Base-by-base conservation (phyloP, 2,888 invertebrate species). In the Nesidiocoris tenuis region DNA sequence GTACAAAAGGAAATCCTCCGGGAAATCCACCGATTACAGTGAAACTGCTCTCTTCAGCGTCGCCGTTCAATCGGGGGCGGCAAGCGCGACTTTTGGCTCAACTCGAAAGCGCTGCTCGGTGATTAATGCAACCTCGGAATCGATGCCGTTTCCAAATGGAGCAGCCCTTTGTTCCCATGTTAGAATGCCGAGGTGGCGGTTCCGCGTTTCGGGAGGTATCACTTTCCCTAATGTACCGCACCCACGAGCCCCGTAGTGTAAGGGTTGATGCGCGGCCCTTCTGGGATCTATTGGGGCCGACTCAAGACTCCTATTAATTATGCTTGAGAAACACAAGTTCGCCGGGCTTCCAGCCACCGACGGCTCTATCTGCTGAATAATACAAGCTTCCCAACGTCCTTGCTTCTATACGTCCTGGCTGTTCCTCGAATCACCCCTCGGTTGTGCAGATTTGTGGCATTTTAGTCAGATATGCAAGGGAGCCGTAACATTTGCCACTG, bases 231-330 rank as follows among this genome's bases (percentile, higher is more conserved):
- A 39, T 39, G 39, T 39, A 39, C 39, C 39, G 39, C 12, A 39
- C 39, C 39, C 39, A 39, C 12, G 39, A 39, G 39, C 39, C 39
- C 39, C 39, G 39, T 39, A 39, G 5, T 39, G 39, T 39, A 39
- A 3, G 39, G 12, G 3, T 39, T 70, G 70, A 70, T 70, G 70
- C 70, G 57, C 23, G 61, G 59, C 70, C 70, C 70, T 70, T 70
- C 61, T 59, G 70, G 70, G 70, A 70, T 70, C 70, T 59, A 70
- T 68, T 56, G 22, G 56, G 57, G 39, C 39, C 12, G 39, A 3
- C 57, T 21, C 22, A 55, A 68, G 57, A 68, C 68, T 68, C 55
- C 25, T 70, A 70, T 70, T 70, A 70, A 70, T 70, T 70, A 70
- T 59, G 59, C 70, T 59, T n/a, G 23, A 68, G 68, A 68, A 39